Percentiles rank a stretch among this genome's conserved stretches.
phyloP scores from a whole-genome alignment of 2,888 invertebrate species.

The Ornithoptera alexandrae region DNA sequence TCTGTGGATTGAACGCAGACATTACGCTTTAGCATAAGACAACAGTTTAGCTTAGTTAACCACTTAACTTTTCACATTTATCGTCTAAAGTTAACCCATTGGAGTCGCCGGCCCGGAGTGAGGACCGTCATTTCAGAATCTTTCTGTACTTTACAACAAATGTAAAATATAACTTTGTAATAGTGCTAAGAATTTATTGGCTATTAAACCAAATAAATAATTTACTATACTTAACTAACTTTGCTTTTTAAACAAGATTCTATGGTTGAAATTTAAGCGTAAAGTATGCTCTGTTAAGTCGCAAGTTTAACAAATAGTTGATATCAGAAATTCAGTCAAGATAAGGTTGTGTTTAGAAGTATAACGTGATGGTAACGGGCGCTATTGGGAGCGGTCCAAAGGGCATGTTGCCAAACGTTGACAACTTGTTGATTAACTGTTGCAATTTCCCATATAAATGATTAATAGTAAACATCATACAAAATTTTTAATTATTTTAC shows the following conservation, averaged over 20 bases:
- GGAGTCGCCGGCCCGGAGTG: slow-evolving; percentile 10
- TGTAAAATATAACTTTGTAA: slow-evolving; percentile 20
- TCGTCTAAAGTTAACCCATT: slow-evolving; percentile 36
- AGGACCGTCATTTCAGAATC: slow-evolving; percentile 23
- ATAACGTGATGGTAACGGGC: slow-evolving; percentile 50
- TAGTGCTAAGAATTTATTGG: slow-evolving; percentile 6
- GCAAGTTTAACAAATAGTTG: slow-evolving; percentile 31
- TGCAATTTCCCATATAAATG: background rate
- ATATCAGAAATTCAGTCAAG: slow-evolving; percentile 47
- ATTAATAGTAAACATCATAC: background rate
- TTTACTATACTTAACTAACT: background rate
- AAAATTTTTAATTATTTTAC: background rate
- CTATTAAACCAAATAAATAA: background rate
- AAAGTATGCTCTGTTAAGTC: background rate
- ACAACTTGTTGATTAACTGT: slow-evolving; percentile 59
- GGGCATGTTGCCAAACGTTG: slow-evolving; percentile 59
- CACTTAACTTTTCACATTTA: slow-evolving; percentile 62
- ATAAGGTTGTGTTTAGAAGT: slow-evolving; percentile 50
- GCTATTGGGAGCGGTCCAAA: slow-evolving; percentile 60
- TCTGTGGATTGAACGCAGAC: slow-evolving; percentile 11
- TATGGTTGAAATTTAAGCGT: no score
- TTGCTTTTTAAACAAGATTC: background rate
- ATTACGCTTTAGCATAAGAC: slow-evolving; percentile 27
- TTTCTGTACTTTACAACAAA: slow-evolving; percentile 21
- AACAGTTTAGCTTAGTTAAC: slow-evolving; percentile 61